Conservation (phyloP, 2,888 invertebrate genomes). For the Tetranychus piercei region DNA sequence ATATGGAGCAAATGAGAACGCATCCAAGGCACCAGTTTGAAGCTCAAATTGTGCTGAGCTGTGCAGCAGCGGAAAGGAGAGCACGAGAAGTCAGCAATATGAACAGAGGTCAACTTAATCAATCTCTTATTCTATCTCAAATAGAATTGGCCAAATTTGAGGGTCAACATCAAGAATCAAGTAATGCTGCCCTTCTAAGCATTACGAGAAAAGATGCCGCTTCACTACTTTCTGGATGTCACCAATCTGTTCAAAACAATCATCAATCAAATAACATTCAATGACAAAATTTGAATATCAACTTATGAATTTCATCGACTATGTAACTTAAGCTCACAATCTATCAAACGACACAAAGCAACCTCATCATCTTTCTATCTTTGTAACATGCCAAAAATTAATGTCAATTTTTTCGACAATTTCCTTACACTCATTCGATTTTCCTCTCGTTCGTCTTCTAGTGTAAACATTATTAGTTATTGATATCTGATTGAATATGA, state of each 20-base stretch:
- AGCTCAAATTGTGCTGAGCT: slow-evolving; percentile 71
- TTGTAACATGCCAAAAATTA: too few relatives aligned
- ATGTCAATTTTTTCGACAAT: too few relatives aligned
- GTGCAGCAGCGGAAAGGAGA: slow-evolving; percentile 72
- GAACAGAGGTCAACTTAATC: background rate
- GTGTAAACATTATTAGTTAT: too few relatives aligned
- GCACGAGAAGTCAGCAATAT: slow-evolving; percentile 2
- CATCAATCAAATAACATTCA: background rate
- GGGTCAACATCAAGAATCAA: background rate
- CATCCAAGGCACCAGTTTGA: slow-evolving; percentile 89
- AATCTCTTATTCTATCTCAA: background rate
- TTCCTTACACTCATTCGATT: too few relatives aligned
- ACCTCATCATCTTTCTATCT: too few relatives aligned
- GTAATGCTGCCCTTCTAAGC: background rate
- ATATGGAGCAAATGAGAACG: slow-evolving; percentile 93
- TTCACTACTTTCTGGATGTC: background rate
- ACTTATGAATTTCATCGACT: too few relatives aligned
- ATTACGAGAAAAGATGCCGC: background rate
- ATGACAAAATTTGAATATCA: background rate
- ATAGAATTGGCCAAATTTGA: background rate
- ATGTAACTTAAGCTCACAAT: too few relatives aligned
- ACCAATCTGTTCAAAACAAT: background rate
- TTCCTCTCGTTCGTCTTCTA: too few relatives aligned
- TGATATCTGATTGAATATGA: too few relatives aligned
- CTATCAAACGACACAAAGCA: too few relatives aligned